Conservation (phyloP, 2,113 vertebrate genomes). For the Campylorhamphus procurvoides region DNA sequence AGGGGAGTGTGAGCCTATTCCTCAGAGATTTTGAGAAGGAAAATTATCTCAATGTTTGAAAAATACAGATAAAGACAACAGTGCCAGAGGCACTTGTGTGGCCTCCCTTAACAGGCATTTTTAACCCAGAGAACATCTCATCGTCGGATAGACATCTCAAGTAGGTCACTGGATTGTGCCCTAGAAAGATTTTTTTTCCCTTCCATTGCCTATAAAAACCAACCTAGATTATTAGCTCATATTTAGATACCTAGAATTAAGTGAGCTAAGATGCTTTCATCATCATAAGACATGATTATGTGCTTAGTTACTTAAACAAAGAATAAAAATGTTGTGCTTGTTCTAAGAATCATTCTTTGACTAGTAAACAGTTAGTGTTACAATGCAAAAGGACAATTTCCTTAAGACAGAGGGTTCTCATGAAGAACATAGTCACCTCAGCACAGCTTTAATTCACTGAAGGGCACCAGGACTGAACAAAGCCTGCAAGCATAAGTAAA, state of each 20-base stretch:
- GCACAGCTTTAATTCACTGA: background rate
- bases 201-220: constrained; percentile 19
- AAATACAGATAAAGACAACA: background rate
- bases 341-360: background rate
- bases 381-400: background rate
- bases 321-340: background rate
- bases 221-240: constrained; percentile 2
- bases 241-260: constrained; percentile 3
- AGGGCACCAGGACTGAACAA: background rate
- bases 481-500: background rate
- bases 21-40: background rate
- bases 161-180: constrained; percentile 19
- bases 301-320: constrained; percentile 13
- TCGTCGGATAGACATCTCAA: constrained; percentile 20
- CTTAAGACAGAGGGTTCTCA: background rate
- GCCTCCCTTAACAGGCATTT: background rate
- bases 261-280: background rate
- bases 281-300: background rate
- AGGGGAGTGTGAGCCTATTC: background rate
- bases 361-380: background rate
- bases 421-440: background rate
- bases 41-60: background rate
- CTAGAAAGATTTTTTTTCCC: constrained; percentile 35
- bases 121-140: background rate
- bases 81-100: background rate